Evolutionary conservation across 2,888 invertebrate species (phyloP), one percentile per base, ranked within the genome.

Genomic region (Urechis unicinctus): DNA sequence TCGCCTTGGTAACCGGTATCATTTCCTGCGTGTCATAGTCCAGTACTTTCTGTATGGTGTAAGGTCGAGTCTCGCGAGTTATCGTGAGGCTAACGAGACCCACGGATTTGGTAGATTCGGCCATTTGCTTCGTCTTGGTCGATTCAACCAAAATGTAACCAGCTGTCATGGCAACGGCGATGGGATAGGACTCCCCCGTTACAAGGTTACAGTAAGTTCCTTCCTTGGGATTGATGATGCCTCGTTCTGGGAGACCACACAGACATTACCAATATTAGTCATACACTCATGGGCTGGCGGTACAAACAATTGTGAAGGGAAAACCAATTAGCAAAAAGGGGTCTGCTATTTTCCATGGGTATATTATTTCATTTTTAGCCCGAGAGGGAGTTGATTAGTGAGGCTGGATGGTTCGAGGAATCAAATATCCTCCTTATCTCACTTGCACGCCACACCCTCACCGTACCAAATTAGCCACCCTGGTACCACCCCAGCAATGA

Each of bases 61-160:
- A 58, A 3, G 58, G 54, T 17, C 54, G 31, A 6, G 31, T 53
- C 26, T 53, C 54, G 5, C 49, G 29, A 25, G 25, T 30, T 21
- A 41, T 26, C 25, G 42, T 57, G 22, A 59, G 53, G 9, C 56
- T 57, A 21, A 59, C 59, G 22, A 59, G 31, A 22, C 59, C 59
- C 1, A 59, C 52, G 2, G 56, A 53, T 24, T 48, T 4, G 6
- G 25, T 41, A 4, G 17, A 4, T 28, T 50, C 54, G 3, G n/a
- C 4, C 6, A 25, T 4, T 49, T 41, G 9, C n/a, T 31, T 48
- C 13, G 54, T 53, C 42, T 48, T 5, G 48, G 41, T 31, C 4
- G 48, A 13, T 21, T 53, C 54, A 9, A 53, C 54, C 13, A 53
- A 4, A 42, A 53, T 53, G 26, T 36, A 41, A 5, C 49, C 54